phyloP scores from a whole-genome alignment of 2,888 invertebrate species.

The Suillia variegata region DNA sequence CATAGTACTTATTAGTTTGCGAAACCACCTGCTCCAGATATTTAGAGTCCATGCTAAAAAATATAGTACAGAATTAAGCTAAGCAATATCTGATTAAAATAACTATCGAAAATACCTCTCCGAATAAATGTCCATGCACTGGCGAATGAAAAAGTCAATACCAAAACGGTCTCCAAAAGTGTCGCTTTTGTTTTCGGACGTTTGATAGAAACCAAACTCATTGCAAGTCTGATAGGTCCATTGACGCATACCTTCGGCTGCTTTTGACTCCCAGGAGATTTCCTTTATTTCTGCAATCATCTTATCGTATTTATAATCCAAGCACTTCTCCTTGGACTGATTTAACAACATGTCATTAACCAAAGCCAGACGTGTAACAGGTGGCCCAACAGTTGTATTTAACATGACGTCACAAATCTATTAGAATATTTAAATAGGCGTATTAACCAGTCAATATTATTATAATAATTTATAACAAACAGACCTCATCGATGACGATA shows the following conservation, averaged over 20 bases:
- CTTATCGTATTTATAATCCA: constrained; percentile 81
- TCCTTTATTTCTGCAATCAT: constrained; percentile 74
- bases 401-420: constrained; percentile 79
- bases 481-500: constrained; percentile 77
- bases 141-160: constrained; percentile 76
- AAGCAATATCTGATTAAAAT: not conserved
- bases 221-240: constrained; percentile 97
- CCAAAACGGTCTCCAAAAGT: constrained; percentile 80
- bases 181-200: constrained; percentile 65
- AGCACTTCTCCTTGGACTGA: constrained; percentile 72
- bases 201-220: constrained; percentile 95
- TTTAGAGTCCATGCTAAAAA: constrained; percentile 65
- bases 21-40: constrained; percentile 69
- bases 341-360: constrained; percentile 75
- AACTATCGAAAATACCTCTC: constrained; percentile 62
- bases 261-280: constrained; percentile 72
- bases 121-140: constrained; percentile 85
- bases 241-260: constrained; percentile 73
- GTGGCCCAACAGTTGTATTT: constrained; percentile 65
- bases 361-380: constrained; percentile 73
- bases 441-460: not conserved
- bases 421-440: not conserved
- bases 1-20: constrained; percentile 81
- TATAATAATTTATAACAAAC: constrained; percentile 14
- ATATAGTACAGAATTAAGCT: not conserved